These are phyloP conservation scores for Torymus texanus DNA, from an alignment of 2,888 invertebrate genomes.

Conservation along the genomic window DNA sequence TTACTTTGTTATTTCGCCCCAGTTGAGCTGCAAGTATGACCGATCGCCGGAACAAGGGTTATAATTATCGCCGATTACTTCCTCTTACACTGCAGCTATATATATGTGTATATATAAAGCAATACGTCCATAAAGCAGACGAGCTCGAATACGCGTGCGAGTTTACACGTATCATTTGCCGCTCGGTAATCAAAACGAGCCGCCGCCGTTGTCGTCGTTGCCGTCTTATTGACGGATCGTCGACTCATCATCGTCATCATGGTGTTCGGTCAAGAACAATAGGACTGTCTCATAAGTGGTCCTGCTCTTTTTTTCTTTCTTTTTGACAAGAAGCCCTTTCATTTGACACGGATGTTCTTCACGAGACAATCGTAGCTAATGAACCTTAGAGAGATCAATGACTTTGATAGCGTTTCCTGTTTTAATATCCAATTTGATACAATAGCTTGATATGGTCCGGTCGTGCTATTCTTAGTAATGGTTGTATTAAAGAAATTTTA, in stretches of 20 bases:
- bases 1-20: conserved; percentile 28
- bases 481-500: too few species aligned
- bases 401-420: conserved; percentile 27
- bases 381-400: conserved; percentile 35
- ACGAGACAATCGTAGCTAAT: conserved; percentile 13
- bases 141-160: neutral
- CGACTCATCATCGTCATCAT: conserved; percentile 11
- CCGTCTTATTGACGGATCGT: conserved; percentile 21
- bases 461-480: too few species aligned
- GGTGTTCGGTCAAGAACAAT: conserved; percentile 46
- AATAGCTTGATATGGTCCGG: neutral
- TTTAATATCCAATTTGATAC: conserved; percentile 3
- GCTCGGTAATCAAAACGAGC: conserved; percentile 29
- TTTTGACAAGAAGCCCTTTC: conserved; percentile 19
- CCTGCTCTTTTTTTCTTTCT: conserved; percentile 7
- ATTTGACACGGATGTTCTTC: conserved; percentile 1
- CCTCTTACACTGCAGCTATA: conserved; percentile 15
- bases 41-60: conserved; percentile 13
- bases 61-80: conserved; percentile 44
- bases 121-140: conserved; percentile 13
- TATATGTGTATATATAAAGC: neutral
- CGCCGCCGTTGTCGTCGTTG: conserved; percentile 1
- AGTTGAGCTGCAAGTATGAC: conserved; percentile 23
- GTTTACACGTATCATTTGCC: conserved; percentile 43
- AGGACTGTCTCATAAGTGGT: conserved; percentile 12